Conservation (phyloP, 2,888 invertebrate species). For the Norana najaformis region DNA sequence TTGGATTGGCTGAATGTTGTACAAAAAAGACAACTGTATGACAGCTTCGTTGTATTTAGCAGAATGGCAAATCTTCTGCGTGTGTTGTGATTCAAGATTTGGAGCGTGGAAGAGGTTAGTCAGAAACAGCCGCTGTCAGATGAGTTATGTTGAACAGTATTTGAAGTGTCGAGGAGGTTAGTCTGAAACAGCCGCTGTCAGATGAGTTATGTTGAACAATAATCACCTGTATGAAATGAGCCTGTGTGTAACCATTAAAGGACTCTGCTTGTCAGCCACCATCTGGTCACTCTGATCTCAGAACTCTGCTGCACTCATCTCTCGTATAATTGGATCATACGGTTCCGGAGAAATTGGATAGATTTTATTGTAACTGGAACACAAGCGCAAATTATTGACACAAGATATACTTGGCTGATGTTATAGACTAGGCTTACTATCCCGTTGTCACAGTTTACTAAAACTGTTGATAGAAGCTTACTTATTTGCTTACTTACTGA, state of each 20-base stretch:
- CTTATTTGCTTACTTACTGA: neutral
- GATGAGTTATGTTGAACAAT: neutral
- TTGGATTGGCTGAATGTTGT: too few relatives aligned
- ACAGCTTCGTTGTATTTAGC: neutral
- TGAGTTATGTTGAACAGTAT: neutral
- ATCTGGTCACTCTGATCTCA: neutral
- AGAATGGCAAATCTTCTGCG: neutral
- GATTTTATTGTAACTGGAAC: neutral
- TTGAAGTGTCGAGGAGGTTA: neutral
- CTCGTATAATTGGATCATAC: neutral
- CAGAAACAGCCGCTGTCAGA: neutral
- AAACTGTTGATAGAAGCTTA: neutral
- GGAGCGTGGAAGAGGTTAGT: neutral
- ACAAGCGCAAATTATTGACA: neutral
- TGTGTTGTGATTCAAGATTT: neutral
- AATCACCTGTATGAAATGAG: neutral
- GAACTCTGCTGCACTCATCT: neutral
- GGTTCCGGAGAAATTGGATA: neutral
- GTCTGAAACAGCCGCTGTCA: neutral
- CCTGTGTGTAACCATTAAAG: neutral
- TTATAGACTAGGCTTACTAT: neutral
- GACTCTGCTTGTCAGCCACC: neutral
- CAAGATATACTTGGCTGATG: neutral
- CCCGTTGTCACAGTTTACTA: neutral
- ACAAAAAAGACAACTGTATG: neutral